Base-by-base conservation (phyloP, 2,888 invertebrate species). In the Thymelicus acteon region DNA sequence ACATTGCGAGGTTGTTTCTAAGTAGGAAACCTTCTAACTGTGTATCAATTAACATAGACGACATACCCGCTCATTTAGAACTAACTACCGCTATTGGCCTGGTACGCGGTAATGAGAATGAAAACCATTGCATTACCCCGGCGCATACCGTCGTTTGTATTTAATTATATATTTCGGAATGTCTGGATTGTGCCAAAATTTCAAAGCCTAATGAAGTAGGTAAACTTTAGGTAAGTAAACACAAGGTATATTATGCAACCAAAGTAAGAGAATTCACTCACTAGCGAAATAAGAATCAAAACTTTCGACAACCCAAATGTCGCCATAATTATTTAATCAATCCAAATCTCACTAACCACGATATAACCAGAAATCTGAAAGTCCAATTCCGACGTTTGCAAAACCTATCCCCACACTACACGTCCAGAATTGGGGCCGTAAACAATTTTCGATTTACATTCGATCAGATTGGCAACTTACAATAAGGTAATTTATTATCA, bases 401-500 rank as follows among this genome's bases (percentile, higher is more conserved):
- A 44, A 12, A 40, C 7, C 40, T 40, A 40, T 40, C 10, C 10
- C 10, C 10, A 40, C 40, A 7, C 8, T 54, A 5, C 12, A 54
- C 54, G 24, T 54, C 54, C 54, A 54, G 24, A 54, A 24, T 54
- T 2, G 15, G 19, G 19, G 15, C 15, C 24, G 54, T 6, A 54
- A 54, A 54, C 54, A 57, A 52, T 60, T 15, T 39, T 60, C 60
- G 47, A 44, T 64, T 63, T 57, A 57, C 62, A 63, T 69, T 63
- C 63, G 54, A 54, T 66, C 65, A 47, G 65, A 63, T 68, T 60
- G 61, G 65, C 58, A 71, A 54, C 48, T 49, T 60, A 65, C 70
- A 71, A 65, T 65, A 60, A 19, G 39, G 44, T 58, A 60, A 65
- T 71, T 65, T 65, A 71, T 71, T 65, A 71, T 54, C 48, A 60